Evolutionary conservation across 35 echinoderm and acorn worm genomes (phyloP), one percentile per base, ranked within the genome.

Genomic region (Stichopus chloronotus): DNA sequence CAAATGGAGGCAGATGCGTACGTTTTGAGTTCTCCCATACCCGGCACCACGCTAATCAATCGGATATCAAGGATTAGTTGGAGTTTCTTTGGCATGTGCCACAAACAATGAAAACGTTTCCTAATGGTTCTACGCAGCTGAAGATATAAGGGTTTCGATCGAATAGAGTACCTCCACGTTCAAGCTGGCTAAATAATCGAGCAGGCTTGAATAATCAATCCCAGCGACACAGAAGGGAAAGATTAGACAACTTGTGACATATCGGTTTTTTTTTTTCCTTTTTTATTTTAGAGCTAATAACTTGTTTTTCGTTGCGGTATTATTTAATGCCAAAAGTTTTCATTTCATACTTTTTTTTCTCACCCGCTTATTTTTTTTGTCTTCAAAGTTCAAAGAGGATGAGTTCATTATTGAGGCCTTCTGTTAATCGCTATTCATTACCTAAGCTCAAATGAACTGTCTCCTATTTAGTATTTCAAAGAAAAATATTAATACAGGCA

Each of bases 1-100:
- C 82, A 85, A 85, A 89, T 89, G 65, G 65, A 71, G 25, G 87
- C 87, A 89, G 87, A 89, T 89, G 87, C 87, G 65, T 89, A 61
- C 65, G 71, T 89, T 88, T 53, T 61, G 61, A 12, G 13, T 23
- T 58, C 60, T 19, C 71, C 20, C 52, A 89, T 71, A 83, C 80
- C 30, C 61, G 87, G 87, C 87, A 89, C 87, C 87, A 71, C 19
- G 52, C 59, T 89, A 89, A 89, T 89, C 87, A 89, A 89, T 89
- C 21, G n/a, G 21, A 30, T 54, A 71, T 74, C 65, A 89, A 71
- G 59, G 22, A 89, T 74, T 71, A 89, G 30, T 89, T 85, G 25
- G 87, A 53, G 12, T 65, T 14, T 52, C 52, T 63, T 89, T 89
- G 87, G 87, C 87, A 89, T 89, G 59, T 89, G 87, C 56, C 82